Evolutionary conservation across 2,888 invertebrate species (phyloP).

Genomic region (Micropterix aruncella): DNA sequence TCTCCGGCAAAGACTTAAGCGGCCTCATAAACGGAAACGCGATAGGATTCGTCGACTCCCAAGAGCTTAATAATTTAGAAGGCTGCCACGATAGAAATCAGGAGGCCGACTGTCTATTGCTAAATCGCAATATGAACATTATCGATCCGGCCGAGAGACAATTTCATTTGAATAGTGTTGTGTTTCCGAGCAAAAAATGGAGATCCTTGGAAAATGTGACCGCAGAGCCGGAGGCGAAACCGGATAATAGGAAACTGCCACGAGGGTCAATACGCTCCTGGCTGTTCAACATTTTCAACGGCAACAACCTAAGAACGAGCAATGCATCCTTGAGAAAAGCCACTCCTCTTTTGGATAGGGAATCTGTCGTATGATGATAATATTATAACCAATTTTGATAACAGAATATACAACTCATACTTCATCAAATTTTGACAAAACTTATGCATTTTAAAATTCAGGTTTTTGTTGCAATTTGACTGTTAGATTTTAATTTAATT

Average conservation of each 20-base stretch:
- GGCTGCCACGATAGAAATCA: slow-evolving; percentile 16
- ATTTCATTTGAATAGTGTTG: slow-evolving; percentile 27
- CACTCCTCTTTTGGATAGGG: slow-evolving; percentile 31
- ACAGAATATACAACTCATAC: too few relatives aligned
- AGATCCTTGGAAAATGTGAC: slow-evolving; percentile 61
- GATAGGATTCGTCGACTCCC: slow-evolving; percentile 24
- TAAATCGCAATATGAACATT: slow-evolving; percentile 26
- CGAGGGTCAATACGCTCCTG: slow-evolving; percentile 57
- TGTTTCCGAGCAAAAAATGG: slow-evolving; percentile 54
- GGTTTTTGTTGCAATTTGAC: too few relatives aligned
- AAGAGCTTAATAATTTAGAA: slow-evolving; percentile 4
- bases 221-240: slow-evolving; percentile 18
- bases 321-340: slow-evolving; percentile 31
- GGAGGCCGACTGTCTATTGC: slow-evolving; percentile 32
- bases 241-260: slow-evolving; percentile 40
- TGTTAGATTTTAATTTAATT: too few relatives aligned
- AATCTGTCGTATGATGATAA: slow-evolving; percentile 34
- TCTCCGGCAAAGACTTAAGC: slow-evolving; percentile 16
- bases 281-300: slow-evolving; percentile 63
- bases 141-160: slow-evolving; percentile 26
- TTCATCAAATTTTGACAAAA: too few relatives aligned
- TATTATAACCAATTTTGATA: too few relatives aligned
- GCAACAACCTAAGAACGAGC: slow-evolving; percentile 53
- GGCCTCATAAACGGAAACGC: slow-evolving; percentile 30
- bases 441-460: too few relatives aligned